These are phyloP conservation scores for Seriola quinqueradiata DNA, from an alignment of 2,113 vertebrate species.

Conservation along the genomic window DNA sequence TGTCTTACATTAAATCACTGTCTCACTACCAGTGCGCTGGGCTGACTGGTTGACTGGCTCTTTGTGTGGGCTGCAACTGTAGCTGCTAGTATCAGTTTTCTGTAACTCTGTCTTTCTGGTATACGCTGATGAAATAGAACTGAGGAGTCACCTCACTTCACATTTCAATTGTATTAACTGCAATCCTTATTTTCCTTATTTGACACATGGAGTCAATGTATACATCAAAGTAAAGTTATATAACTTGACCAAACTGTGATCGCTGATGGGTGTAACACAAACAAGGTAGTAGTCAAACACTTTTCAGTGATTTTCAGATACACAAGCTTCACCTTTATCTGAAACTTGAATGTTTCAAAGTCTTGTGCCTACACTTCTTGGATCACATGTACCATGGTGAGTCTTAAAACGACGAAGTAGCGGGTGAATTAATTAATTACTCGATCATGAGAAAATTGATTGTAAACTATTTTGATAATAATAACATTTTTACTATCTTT, in stretches of 20 bases:
- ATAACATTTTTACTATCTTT: not conserved
- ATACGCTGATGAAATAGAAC: constrained; percentile 3
- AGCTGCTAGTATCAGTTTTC: constrained; percentile 28
- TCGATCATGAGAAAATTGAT: not conserved
- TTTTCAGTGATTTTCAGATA: not conserved
- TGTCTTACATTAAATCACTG: not conserved
- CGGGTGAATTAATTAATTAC: not conserved
- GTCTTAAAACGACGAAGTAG: not conserved
- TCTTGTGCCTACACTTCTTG: not conserved
- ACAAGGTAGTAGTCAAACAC: not conserved
- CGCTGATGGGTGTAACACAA: not conserved
- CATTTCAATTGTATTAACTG: not conserved
- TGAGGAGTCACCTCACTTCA: constrained; percentile 8
- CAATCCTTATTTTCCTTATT: no score
- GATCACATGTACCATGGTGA: not conserved
- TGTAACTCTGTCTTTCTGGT: not conserved
- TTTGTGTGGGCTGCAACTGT: not conserved
- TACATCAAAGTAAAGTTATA: not conserved
- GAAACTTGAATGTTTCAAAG: no score
- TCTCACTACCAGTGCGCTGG: not conserved
- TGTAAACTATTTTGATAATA: not conserved
- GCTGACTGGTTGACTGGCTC: not conserved
- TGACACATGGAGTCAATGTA: not conserved
- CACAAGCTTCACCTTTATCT: not conserved
- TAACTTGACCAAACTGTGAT: not conserved